phyloP scores from a whole-genome alignment of 2,113 vertebrate genomes.

The Gasterosteus aculeatus region DNA sequence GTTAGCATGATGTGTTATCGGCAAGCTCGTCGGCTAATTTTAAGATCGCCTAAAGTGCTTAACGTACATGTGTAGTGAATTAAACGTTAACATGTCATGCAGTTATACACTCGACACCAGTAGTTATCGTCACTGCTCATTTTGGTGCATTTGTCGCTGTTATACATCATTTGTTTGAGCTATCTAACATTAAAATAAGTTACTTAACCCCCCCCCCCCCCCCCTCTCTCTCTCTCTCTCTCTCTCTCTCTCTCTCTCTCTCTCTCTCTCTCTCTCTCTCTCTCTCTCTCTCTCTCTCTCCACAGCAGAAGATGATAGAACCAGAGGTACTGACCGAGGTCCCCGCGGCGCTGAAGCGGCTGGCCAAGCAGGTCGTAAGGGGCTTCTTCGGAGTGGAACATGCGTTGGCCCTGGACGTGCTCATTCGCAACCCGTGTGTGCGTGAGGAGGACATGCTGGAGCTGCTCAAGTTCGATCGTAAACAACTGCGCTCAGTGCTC shows the following conservation, averaged over 20 bases:
- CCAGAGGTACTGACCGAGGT: slow-evolving; percentile 94
- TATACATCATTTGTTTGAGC: background rate
- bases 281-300: too few relatives aligned
- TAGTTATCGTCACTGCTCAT: background rate
- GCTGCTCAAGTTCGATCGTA: slow-evolving; percentile 97
- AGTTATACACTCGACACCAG: fast-evolving
- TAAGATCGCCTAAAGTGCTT: background rate
- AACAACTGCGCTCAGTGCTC: slow-evolving; percentile 94
- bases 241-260: too few relatives aligned
- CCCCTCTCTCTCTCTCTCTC: too few relatives aligned
- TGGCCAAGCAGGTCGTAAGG: slow-evolving; percentile 96
- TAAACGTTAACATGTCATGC: background rate
- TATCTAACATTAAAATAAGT: background rate
- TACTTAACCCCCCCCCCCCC: background rate
- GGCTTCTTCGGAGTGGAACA: slow-evolving; percentile 98
- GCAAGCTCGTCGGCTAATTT: background rate
- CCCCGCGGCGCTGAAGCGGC: slow-evolving; percentile 91
- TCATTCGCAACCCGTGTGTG: slow-evolving; percentile 96
- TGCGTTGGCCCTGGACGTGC: slow-evolving; percentile 93
- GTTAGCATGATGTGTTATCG: background rate
- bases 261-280: too few relatives aligned
- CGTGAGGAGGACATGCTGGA: slow-evolving; percentile 99
- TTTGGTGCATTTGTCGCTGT: background rate
- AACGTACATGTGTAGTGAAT: fast-evolving
- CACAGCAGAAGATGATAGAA: slow-evolving; percentile 85